Conservation (phyloP, 64 coral and sea anemone species). For the Stichodactyla mertensii region DNA sequence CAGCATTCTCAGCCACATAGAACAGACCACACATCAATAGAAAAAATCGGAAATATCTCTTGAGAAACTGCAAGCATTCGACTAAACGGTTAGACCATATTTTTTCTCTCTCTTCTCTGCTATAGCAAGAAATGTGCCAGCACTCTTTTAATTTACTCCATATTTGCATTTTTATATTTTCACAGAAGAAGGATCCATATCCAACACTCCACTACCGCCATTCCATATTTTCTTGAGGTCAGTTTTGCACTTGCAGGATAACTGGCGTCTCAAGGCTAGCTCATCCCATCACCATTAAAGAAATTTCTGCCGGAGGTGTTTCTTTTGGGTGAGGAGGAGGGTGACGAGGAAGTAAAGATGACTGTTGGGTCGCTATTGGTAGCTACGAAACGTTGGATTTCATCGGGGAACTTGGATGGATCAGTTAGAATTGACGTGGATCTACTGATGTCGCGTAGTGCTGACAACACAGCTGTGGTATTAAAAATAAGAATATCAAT, state of each 20-base stretch:
- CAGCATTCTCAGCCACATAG: too few relatives aligned
- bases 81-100: neutral
- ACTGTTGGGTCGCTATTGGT: slow-evolving; percentile 35
- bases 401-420: slow-evolving; percentile 76
- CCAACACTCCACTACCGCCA: neutral
- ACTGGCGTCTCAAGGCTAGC: neutral
- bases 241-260: neutral
- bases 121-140: slow-evolving; percentile 4
- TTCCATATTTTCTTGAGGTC: neutral
- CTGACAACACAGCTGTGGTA: slow-evolving; percentile 63
- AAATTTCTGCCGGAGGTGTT: neutral
- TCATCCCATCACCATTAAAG: neutral
- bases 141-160: neutral
- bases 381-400: slow-evolving; percentile 42
- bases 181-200: neutral
- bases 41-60: too few relatives aligned
- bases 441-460: slow-evolving; percentile 90
- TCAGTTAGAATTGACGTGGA: slow-evolving; percentile 85
- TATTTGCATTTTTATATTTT: neutral
- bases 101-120: neutral
- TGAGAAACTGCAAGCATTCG: too few relatives aligned
- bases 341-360: slow-evolving; percentile 6
- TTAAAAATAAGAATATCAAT: neutral
- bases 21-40: too few relatives aligned
- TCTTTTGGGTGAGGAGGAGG: neutral